Evolutionary conservation across 2,797 vertebrate genomes (phyloP).

Genomic region (Bovichtus variegatus): DNA sequence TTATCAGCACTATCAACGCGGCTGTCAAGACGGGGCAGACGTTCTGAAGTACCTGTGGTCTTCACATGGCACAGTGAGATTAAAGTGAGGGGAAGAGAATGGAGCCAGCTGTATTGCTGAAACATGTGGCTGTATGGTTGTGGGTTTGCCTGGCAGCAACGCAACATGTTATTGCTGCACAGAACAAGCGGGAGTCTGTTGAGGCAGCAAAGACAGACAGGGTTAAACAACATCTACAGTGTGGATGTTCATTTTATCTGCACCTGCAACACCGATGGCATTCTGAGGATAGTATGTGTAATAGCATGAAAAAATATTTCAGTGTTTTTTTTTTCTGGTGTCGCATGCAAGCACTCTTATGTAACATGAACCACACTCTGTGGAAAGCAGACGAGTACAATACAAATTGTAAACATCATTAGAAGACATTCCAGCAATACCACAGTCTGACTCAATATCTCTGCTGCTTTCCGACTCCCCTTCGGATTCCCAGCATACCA

Average conservation of each 20-base stretch:
- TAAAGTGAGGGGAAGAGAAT: slow-evolving; percentile 51
- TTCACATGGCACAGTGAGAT: slow-evolving; percentile 59
- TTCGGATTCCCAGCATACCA: slow-evolving; percentile 81
- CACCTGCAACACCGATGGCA: slow-evolving; percentile 1
- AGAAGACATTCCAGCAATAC: slow-evolving; percentile 82
- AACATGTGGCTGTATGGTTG: slow-evolving; percentile 66
- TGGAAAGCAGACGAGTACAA: slow-evolving; percentile 53
- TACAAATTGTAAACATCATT: slow-evolving; percentile 61
- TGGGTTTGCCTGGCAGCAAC: slow-evolving; percentile 66
- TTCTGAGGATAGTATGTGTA: not conserved
- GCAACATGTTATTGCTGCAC: slow-evolving; percentile 56
- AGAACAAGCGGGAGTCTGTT: slow-evolving; percentile 54
- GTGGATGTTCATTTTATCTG: slow-evolving; percentile 17
- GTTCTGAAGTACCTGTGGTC: slow-evolving; percentile 61
- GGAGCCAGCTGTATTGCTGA: slow-evolving; percentile 68
- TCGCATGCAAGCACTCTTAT: slow-evolving; percentile 43
- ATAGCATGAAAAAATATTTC: not conserved
- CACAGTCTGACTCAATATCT: slow-evolving; percentile 79
- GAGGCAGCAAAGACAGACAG: slow-evolving; percentile 31
- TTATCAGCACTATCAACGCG: slow-evolving; percentile 54
- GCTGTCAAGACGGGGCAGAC: slow-evolving; percentile 61
- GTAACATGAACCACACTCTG: slow-evolving; percentile 53
- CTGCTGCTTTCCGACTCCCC: slow-evolving; percentile 65
- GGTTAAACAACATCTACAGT: not conserved
- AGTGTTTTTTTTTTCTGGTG: not conserved